These are phyloP conservation scores for Heliconius melpomene DNA, from an alignment of 1,140 invertebrate genomes.

Conservation along the genomic window DNA sequence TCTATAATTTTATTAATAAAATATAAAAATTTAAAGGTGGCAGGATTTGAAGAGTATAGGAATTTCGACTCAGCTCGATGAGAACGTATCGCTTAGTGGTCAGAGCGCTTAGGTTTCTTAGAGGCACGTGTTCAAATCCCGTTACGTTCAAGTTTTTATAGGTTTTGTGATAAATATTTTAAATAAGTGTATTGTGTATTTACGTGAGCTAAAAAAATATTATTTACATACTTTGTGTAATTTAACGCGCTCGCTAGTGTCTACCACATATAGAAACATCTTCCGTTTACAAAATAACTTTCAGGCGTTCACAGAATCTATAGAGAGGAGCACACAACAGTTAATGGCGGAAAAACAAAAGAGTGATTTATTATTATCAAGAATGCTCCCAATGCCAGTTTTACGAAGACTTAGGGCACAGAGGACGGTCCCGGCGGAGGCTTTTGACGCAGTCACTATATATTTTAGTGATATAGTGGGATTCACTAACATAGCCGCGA, in stretches of 20 bases:
- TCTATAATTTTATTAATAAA: too few relatives aligned
- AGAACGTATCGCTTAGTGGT: too few relatives aligned
- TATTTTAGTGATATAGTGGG: constrained; percentile 93
- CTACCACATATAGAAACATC: background rate
- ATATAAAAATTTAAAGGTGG: too few relatives aligned
- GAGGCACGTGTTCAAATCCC: too few relatives aligned
- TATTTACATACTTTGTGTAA: background rate
- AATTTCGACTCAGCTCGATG: too few relatives aligned
- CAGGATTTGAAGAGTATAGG: too few relatives aligned
- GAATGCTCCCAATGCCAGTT: constrained; percentile 87
- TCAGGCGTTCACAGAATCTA: constrained; percentile 87
- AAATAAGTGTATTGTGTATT: too few relatives aligned
- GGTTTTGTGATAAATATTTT: too few relatives aligned
- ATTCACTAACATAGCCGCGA: constrained; percentile 89
- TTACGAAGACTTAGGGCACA: constrained; percentile 84
- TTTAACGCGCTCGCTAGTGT: background rate
- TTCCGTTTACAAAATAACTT: constrained; percentile 36
- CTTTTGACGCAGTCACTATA: constrained; percentile 87
- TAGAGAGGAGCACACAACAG: constrained; percentile 87
- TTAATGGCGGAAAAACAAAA: constrained; percentile 88
- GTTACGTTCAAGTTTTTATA: too few relatives aligned
- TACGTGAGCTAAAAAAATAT: too few relatives aligned
- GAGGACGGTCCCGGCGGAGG: constrained; percentile 85
- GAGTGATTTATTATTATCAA: constrained; percentile 86
- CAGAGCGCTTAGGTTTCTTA: too few relatives aligned